A percentile compares a stretch with the other conserved stretches of the same genome.
phyloP scores from a whole-genome alignment of 2,113 vertebrate genomes.

The Alethe diademata region DNA sequence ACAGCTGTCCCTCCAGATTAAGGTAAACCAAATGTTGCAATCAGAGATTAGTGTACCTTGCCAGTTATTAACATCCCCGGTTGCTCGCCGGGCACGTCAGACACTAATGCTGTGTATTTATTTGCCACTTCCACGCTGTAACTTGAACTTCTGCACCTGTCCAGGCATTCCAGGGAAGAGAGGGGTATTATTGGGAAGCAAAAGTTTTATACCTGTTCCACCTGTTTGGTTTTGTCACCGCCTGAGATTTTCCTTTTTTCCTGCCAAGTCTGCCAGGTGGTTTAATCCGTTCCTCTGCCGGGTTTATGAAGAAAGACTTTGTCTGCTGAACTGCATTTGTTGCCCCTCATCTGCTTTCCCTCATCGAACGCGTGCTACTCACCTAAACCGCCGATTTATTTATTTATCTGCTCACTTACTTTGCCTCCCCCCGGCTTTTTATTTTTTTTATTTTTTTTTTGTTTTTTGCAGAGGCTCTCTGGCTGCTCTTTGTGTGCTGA shows the following conservation, averaged over 20 bases:
- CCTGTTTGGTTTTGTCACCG: constrained; percentile 84
- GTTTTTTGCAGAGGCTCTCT: background rate
- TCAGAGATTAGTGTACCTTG: constrained; percentile 99
- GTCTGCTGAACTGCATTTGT: constrained; percentile 70
- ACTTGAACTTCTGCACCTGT: constrained; percentile 95
- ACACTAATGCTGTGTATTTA: constrained; percentile 83
- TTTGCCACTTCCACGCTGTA: constrained; percentile 82
- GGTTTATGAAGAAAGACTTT: constrained; percentile 76
- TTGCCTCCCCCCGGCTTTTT: background rate
- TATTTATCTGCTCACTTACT: background rate
- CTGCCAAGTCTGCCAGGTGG: constrained; percentile 86
- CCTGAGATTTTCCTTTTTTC: constrained; percentile 58
- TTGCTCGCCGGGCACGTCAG: constrained; percentile 79
- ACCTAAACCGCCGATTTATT: constrained; percentile 24
- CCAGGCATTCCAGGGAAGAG: constrained; percentile 79
- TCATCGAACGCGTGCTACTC: background rate
- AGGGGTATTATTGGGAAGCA: constrained; percentile 71
- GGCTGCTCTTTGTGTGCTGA: background rate
- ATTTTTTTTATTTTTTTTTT: background rate
- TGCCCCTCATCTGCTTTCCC: constrained; percentile 68
- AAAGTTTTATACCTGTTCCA: constrained; percentile 87
- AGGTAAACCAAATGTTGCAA: constrained; percentile 99
- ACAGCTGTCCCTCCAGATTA: constrained; percentile 99
- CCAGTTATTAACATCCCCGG: constrained; percentile 92
- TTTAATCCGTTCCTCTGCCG: constrained; percentile 79